Conservation (phyloP, 2,797 vertebrate genomes). For the Dendrocincla tyrannina region DNA sequence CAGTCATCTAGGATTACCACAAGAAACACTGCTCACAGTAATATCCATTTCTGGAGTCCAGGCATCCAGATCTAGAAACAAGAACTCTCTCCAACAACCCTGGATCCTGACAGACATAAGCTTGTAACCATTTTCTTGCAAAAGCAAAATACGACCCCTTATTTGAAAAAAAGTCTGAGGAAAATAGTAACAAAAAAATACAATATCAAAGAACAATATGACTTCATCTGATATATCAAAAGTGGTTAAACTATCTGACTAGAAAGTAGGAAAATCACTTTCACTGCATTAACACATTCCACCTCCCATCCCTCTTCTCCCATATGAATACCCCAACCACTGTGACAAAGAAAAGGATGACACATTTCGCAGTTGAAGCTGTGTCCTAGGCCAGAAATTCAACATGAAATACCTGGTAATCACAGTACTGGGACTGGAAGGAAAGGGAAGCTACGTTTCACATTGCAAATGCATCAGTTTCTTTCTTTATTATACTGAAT, state of each 20-base stretch:
- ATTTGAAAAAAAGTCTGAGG: not conserved
- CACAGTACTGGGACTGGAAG: not conserved
- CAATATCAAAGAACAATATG: not conserved
- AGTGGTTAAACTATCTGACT: not conserved
- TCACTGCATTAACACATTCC: not conserved
- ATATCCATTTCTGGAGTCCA: not conserved
- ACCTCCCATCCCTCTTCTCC: not conserved
- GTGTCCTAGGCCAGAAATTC: not conserved
- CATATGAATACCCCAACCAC: not conserved
- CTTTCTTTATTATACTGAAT: not conserved
- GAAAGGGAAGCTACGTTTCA: not conserved
- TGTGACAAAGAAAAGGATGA: not conserved
- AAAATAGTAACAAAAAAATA: not conserved
- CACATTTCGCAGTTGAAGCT: not conserved
- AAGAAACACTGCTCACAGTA: not conserved
- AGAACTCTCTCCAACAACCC: not conserved
- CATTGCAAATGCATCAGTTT: not conserved
- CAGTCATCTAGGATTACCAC: not conserved
- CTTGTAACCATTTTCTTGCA: not conserved
- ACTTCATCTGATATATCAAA: not conserved
- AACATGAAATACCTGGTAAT: not conserved
- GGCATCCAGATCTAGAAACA: not conserved
- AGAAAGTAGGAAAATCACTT: not conserved
- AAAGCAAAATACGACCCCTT: not conserved
- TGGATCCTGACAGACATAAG: not conserved